Conservation (phyloP, 2,113 vertebrate genomes). For the Sapajus apella region DNA sequence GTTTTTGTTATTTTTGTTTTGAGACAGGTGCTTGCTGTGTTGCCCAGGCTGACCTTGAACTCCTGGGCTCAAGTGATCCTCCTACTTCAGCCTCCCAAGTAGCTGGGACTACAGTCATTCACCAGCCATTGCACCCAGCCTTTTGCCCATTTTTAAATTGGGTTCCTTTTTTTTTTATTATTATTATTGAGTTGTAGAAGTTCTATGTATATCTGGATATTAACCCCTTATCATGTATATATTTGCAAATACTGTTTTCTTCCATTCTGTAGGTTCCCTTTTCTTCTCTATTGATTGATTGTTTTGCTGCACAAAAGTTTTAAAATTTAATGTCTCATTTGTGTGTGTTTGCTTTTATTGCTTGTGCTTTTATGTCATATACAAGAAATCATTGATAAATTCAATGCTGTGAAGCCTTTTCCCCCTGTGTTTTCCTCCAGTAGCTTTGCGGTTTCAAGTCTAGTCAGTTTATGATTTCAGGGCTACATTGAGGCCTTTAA, state of each 20-base stretch:
- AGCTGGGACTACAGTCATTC: neutral
- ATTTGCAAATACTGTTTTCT: neutral
- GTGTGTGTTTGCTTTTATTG: neutral
- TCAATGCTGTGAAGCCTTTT: neutral
- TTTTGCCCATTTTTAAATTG: neutral
- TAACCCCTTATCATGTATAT: neutral
- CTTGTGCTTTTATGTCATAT: neutral
- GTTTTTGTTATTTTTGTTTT: neutral
- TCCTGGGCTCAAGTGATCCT: neutral
- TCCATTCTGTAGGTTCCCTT: neutral
- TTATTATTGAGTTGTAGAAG: neutral
- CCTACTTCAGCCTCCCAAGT: neutral
- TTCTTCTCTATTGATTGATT: neutral
- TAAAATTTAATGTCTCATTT: neutral
- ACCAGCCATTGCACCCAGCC: neutral
- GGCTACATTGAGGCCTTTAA: neutral
- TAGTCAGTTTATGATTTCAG: neutral
- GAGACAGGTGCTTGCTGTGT: neutral
- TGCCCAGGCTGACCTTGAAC: neutral
- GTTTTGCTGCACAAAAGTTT: neutral
- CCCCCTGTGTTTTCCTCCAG: neutral
- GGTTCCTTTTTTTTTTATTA: neutral
- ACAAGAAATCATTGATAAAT: neutral
- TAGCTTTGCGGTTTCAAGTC: neutral
- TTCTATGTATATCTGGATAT: neutral